Conservation (phyloP, 1,140 invertebrate species). For the Lithobius niger region DNA sequence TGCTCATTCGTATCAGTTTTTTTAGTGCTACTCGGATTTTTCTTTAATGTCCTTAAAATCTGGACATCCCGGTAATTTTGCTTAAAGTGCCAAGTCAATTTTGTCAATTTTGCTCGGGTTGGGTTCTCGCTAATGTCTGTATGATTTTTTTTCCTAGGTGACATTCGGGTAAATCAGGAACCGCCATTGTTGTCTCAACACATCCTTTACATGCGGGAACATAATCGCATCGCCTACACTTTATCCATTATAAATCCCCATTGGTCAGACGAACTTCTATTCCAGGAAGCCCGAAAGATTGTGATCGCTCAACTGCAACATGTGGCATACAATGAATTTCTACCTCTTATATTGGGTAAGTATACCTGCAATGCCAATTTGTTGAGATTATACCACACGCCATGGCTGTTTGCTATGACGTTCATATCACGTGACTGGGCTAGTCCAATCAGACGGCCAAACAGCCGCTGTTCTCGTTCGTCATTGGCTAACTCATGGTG, state of each 20-base stretch:
- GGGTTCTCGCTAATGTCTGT: background rate
- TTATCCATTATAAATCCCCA: constrained; percentile 34
- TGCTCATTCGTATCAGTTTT: background rate
- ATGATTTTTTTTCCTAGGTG: constrained; percentile 16
- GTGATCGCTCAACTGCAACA: constrained; percentile 75
- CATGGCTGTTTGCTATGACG: too few species aligned
- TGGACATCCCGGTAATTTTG: constrained; percentile 17
- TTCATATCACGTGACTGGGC: too few species aligned
- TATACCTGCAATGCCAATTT: background rate
- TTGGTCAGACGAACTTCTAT: constrained; percentile 39
- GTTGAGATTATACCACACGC: constrained; percentile 22
- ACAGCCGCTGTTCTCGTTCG: too few species aligned
- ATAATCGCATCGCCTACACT: constrained; percentile 36
- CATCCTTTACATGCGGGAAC: constrained; percentile 40
- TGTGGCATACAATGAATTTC: constrained; percentile 73
- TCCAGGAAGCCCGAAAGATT: constrained; percentile 56
- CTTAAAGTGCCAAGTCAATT: background rate
- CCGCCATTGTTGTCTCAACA: constrained; percentile 25
- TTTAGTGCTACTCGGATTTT: constrained; percentile 11
- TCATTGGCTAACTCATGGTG: too few species aligned
- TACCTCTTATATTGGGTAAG: constrained; percentile 59
- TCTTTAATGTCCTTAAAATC: constrained; percentile 17
- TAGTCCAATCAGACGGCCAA: too few species aligned
- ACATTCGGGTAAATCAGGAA: constrained; percentile 25
- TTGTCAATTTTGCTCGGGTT: background rate